Evolutionary conservation across 2,888 invertebrate species (phyloP).

Genomic region (Ametastegia equiseti): DNA sequence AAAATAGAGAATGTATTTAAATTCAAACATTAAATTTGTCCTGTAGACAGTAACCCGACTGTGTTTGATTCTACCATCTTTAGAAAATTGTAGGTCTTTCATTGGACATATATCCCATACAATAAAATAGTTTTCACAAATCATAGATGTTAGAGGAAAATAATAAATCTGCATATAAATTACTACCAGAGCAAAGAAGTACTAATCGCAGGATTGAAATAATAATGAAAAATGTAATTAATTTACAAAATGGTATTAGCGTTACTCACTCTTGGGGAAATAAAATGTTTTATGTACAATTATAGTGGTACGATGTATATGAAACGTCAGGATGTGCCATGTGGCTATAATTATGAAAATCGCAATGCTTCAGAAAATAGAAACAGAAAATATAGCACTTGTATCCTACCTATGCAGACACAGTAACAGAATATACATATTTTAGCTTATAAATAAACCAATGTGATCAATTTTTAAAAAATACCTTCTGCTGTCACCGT

Average conservation of each 20-base stretch:
- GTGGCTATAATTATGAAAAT: not conserved
- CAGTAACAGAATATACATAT: constrained; percentile 28
- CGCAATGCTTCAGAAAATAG: not conserved
- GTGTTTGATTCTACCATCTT: not conserved
- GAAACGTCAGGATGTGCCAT: not conserved
- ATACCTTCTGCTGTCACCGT: not conserved
- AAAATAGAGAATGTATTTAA: not conserved
- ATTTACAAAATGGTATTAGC: constrained; percentile 17
- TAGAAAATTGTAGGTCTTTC: not conserved
- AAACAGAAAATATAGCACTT: constrained; percentile 13
- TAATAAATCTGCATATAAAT: not conserved
- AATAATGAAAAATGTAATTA: constrained; percentile 7
- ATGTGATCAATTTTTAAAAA: not conserved
- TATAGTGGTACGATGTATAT: not conserved
- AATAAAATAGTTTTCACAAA: not conserved
- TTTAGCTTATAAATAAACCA: not conserved
- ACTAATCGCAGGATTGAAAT: not conserved
- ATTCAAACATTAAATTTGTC: not conserved
- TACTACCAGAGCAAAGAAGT: not conserved
- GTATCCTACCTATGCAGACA: not conserved
- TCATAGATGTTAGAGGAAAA: not conserved
- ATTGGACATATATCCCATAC: not conserved
- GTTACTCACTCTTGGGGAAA: constrained; percentile 11
- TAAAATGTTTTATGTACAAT: constrained; percentile 12
- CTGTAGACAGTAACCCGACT: not conserved